Base-by-base conservation (phyloP, 2,113 vertebrate genomes). In the Hydrolagus affinis region DNA sequence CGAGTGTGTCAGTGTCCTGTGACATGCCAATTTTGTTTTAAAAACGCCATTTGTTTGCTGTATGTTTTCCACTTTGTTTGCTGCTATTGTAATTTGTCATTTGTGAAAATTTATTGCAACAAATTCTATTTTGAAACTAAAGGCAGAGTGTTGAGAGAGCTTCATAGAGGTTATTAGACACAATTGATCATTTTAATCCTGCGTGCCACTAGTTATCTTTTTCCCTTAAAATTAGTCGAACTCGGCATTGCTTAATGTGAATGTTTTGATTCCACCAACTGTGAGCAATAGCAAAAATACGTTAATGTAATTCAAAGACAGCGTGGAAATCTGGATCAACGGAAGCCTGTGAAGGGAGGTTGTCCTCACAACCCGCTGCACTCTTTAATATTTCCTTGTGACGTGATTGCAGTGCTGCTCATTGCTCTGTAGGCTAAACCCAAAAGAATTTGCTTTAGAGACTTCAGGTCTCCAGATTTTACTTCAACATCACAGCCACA, bases 21-120 rank as follows among this genome's bases (percentile, higher is more conserved):
- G 8, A 72, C 14, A 86, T 71, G 25, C 75, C 66, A 4, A 64
- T 57, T 74, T 88, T 86, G 86, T 88, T 87, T 87, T 86, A 85
- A 87, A 75, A 44, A 15, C 85, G 86, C 72, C 69, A 83, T 2
- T 17, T 19, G 32, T 30, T 66, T 83, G 25, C 78, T 21, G 25
- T 83, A 62, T 9, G 28, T 66, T 83, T 64, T 21, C n/a, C 62
- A 78, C 64, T 83, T 78, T 10, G 23, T 23, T 66, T 83, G 8
- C 12, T 32, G 59, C 15, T 62, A 11, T n/a, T n/a, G n/a, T 62
- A 83, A 83, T 28, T 17, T 66, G 10, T 25, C 30, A 83, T 83
- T 64, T 83, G 15, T 83, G 25, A 23, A 30, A 83, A 44, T 44
- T 44, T 44, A 44, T 6, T 44, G 6, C 44, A 44, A 44, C 44